Conservation (phyloP, 2,797 vertebrate species). For the Sebastes glaucus region DNA sequence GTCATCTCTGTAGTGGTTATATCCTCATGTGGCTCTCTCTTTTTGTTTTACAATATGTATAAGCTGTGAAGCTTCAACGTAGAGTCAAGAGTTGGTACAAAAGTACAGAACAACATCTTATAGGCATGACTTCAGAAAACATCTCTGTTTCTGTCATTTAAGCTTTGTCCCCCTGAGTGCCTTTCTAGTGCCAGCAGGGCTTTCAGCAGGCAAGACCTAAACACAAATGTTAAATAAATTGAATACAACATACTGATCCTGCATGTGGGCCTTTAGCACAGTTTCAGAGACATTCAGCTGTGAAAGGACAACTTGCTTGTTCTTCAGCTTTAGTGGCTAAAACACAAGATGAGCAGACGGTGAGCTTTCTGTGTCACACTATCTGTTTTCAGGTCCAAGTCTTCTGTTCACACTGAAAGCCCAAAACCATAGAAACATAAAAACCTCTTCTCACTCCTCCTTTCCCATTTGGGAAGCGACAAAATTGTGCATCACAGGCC, state of each 20-base stretch:
- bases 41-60: conserved; percentile 16
- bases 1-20: rapidly evolving
- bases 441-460: not conserved
- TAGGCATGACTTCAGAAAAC: not conserved
- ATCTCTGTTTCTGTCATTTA: not conserved
- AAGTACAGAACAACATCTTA: not conserved
- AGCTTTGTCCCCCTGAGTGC: not conserved
- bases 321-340: not conserved
- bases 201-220: not conserved
- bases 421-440: not conserved
- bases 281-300: not conserved
- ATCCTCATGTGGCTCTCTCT: not conserved
- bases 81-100: not conserved
- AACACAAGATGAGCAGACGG: not conserved
- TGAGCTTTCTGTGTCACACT: not conserved
- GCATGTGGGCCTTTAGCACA: not conserved
- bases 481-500: not conserved
- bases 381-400: not conserved
- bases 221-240: not conserved
- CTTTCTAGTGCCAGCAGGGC: not conserved
- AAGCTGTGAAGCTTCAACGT: not conserved
- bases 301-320: not conserved
- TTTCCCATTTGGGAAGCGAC: not conserved
- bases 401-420: not conserved
- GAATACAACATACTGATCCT: not conserved